phyloP scores from a whole-genome alignment of 2,113 vertebrate species.

The Neodon shergylaensis region DNA sequence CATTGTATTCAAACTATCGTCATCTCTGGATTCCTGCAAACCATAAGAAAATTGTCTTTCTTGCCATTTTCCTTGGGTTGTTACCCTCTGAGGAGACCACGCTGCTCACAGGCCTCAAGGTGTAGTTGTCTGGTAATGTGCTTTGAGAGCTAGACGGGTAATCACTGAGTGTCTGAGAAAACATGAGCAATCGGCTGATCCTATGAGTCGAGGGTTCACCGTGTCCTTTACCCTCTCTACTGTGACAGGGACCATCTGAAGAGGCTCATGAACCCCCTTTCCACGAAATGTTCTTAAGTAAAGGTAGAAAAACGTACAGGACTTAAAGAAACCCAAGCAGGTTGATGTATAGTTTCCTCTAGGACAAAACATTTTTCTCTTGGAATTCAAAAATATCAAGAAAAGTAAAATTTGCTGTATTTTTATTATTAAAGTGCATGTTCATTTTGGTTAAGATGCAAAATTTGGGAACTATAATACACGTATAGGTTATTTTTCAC shows the following conservation, averaged over 20 bases:
- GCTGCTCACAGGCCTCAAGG: neutral
- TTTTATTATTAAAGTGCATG: conserved; percentile 7
- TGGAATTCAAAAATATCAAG: neutral
- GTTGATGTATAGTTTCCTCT: conserved; percentile 15
- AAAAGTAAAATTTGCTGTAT: neutral
- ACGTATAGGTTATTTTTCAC: neutral
- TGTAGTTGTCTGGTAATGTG: neutral
- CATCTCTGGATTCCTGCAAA: conserved; percentile 47
- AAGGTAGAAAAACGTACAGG: neutral
- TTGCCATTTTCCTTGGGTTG: conserved; percentile 36
- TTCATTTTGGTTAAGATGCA: neutral
- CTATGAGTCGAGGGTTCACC: neutral
- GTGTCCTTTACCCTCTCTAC: neutral
- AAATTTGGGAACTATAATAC: conserved; percentile 11
- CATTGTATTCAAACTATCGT: conserved; percentile 45
- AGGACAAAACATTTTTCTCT: conserved; percentile 36
- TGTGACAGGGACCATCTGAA: neutral
- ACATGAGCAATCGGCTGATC: neutral
- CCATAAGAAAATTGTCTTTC: conserved; percentile 44
- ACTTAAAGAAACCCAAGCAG: neutral
- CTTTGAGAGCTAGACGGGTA: conserved; percentile 42
- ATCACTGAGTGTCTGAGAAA: neutral
- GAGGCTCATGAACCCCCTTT: neutral
- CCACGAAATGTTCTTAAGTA: neutral
- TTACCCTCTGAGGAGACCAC: neutral